Base-by-base conservation (phyloP, 2,888 invertebrate species). In the Sminthurinus aureus region DNA sequence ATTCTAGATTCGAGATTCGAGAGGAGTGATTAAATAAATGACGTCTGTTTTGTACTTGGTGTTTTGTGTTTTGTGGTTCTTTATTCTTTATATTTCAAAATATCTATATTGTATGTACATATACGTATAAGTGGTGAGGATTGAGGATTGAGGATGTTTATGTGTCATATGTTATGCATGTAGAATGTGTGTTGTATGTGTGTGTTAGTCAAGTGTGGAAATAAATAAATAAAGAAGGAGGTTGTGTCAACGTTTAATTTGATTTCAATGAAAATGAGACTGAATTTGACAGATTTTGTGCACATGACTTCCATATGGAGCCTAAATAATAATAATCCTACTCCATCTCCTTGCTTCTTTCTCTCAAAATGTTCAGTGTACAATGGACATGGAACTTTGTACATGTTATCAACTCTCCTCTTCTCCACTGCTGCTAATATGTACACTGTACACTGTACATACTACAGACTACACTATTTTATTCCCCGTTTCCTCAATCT, bases 191-290 rank as follows among this genome's bases (percentile, higher is more conserved):
- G 6, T 38, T 4, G 38, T 18, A 52, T n/a, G 18, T 66, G 73
- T 15, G 50, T 80, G 73, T 69, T 24, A 51, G 66, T 71, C 67
- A 66, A 64, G 64, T 79, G 79, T 73, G 73, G 26, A 64, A 79
- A 79, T 38, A 64, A 78, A 58, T 79, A 80, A 67, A 80, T 9
- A 76, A 67, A 51, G 58, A 75, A 18, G 24, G 64, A n/a, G 79
- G 67, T 82, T 82, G 82, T 75, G 82, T 75, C 76, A 82, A 82
- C 69, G 77, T 82, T 76, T 82, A 82, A 82, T 82, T 82, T 51
- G 82, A 82, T 67, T 82, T 82, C 76, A 77, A 82, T 82, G 81
- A 75, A 38, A 38, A 80, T 82, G 76, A 77, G 67, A 67, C 76
- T 82, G 82, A 38, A 77, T 67, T 82, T 82, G 82, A 82, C 82